Evolutionary conservation across 1,140 invertebrate genomes (phyloP), one percentile per base, ranked within the genome.

Genomic region (Hestina assimilis): DNA sequence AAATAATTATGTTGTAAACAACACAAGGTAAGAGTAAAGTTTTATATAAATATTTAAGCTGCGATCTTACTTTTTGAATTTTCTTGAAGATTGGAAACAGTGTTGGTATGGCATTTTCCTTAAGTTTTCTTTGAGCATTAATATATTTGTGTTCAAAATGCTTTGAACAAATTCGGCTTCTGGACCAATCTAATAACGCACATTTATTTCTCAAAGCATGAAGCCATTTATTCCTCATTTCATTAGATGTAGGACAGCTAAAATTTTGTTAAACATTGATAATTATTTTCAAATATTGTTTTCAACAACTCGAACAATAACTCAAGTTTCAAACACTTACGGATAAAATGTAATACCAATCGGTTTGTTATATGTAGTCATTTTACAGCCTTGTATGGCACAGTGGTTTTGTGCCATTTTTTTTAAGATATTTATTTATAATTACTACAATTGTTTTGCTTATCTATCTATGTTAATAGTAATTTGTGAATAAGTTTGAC

Each of bases 141-240:
- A 84, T 79, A 66, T 66, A 76, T 63, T 79, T 82, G 7, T 65
- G 52, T 50, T 87, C 80, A 69, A 87, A 87, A 69, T 87, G 83
- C 41, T 69, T 82, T 0, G 83, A 87, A 52, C 83, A 87, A 33
- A 87, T 83, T 52, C 59, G 75, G 29, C 83, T 85, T 54, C 66
- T 79, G 7, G 47, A 45, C 79, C 80, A 87, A 46, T 87, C 79
- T 19, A 87, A 58, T 14, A 66, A 31, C 40, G 68, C 42, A 58
- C 82, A 87, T 59, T 71, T 82, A 46, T 75, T 73, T 59, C 68
- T 82, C n/a, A 87, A 59, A 28, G 75, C 45, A 41, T 68, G 65
- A 20, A 82, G 63, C 83, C 83, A 87, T 66, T 70, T 82, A 41
- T 76, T 79, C 38, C 80, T 69, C 70, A 85, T 76, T 57, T 83